A percentile compares a stretch with the other conserved stretches of the same genome.
phyloP scores from a whole-genome alignment of 2,113 vertebrate genomes.

The Varanus komodoensis region DNA sequence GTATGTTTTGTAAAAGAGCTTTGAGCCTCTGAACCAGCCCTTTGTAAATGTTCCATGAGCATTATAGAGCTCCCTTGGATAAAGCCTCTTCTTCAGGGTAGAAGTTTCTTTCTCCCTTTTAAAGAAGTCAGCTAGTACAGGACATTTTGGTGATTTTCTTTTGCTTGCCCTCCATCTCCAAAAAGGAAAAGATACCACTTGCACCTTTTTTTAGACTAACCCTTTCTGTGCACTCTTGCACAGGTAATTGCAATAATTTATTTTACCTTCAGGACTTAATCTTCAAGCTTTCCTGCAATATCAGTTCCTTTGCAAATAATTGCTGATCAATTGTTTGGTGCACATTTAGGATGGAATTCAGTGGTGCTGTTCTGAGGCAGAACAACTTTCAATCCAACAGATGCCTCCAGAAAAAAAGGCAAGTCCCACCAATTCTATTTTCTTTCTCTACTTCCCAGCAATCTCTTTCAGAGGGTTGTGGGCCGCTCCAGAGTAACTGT shows the following conservation, averaged over 20 bases:
- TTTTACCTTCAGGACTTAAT: neutral
- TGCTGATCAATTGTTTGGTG: constrained; percentile 40
- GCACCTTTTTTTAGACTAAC: constrained; percentile 28
- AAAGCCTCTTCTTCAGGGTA: neutral
- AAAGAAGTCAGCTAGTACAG: constrained; percentile 24
- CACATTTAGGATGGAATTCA: constrained; percentile 21
- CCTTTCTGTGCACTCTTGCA: constrained; percentile 9
- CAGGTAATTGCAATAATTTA: neutral
- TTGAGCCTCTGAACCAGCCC: neutral
- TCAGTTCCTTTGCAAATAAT: constrained; percentile 32
- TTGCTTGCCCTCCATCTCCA: constrained; percentile 48
- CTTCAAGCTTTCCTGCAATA: constrained; percentile 16
- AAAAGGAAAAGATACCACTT: constrained; percentile 21
- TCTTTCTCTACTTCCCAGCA: no score
- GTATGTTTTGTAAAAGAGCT: neutral
- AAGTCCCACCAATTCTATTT: no score
- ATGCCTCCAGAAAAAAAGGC: no score
- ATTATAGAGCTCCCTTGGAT: neutral
- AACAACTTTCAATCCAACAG: no score
- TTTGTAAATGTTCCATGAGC: neutral
- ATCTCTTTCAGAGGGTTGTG: no score
- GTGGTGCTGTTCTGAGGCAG: no score
- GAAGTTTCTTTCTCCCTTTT: neutral
- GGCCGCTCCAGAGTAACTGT: no score
- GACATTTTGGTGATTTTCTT: constrained; percentile 40